Conservation (phyloP, 2,113 vertebrate species). For the Cacatua alba region DNA sequence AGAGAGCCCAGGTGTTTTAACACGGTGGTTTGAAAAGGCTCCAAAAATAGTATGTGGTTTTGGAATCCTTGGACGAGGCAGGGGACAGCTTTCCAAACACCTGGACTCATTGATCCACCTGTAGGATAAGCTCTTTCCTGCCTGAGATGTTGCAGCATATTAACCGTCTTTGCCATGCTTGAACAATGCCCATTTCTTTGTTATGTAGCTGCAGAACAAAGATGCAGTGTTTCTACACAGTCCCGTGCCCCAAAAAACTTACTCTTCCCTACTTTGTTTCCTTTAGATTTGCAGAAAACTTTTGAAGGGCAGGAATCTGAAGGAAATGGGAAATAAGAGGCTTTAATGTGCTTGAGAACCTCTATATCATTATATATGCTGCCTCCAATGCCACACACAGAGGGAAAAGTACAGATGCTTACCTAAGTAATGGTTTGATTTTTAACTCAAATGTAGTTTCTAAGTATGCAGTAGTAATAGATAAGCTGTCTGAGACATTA, state of each 20-base stretch:
- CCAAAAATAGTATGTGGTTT: conserved; percentile 14
- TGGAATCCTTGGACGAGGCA: conserved; percentile 12
- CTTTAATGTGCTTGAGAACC: not conserved
- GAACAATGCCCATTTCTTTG: not conserved
- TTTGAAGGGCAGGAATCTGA: not conserved
- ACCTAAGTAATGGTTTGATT: not conserved
- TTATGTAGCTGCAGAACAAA: not conserved
- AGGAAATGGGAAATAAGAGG: not conserved
- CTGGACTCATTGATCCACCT: conserved; percentile 41
- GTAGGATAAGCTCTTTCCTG: conserved; percentile 7
- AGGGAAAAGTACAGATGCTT: not conserved
- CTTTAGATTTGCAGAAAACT: not conserved
- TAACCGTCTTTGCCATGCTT: not conserved
- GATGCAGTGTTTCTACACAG: not conserved
- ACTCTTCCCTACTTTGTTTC: not conserved
- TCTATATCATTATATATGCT: not conserved
- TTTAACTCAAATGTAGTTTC: not conserved
- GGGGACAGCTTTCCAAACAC: conserved; percentile 49
- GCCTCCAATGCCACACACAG: not conserved
- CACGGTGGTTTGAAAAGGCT: conserved; percentile 28
- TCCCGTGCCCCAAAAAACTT: accelerated
- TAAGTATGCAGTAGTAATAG: not conserved
- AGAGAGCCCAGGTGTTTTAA: conserved; percentile 47
- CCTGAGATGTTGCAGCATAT: not conserved
- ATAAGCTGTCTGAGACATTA: not conserved